Evolutionary conservation across 2,113 vertebrate genomes (phyloP).

Genomic region (Oncorhynchus masou): DNA sequence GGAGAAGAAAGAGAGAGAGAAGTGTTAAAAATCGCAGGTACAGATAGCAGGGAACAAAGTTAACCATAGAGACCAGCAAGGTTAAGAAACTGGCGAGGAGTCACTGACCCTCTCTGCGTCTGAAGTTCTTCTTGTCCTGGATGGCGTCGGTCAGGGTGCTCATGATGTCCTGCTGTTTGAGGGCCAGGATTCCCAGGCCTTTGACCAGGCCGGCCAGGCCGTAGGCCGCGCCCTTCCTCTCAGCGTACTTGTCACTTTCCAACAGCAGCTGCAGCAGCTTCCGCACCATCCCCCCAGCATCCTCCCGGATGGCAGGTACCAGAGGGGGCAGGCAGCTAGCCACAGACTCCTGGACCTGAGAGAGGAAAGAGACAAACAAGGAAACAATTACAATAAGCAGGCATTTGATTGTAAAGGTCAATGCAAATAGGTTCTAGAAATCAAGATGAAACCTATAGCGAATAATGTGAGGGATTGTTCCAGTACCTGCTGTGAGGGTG

Average conservation of each 20-base stretch:
- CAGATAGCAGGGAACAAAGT: background rate
- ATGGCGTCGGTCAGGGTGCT: constrained; percentile 91
- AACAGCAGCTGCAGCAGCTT: constrained; percentile 92
- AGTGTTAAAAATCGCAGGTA: background rate
- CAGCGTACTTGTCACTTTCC: constrained; percentile 95
- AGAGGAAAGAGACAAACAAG: background rate
- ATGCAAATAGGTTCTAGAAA: background rate
- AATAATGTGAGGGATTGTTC: background rate
- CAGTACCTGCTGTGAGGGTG: constrained; percentile 92
- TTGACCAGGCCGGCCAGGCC: constrained; percentile 95
- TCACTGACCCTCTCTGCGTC: constrained; percentile 87
- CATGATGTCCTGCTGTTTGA: constrained; percentile 99
- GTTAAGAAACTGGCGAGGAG: background rate
- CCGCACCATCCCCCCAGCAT: constrained; percentile 91
- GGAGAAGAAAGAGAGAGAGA: constrained; percentile 13
- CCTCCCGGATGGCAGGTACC: constrained; percentile 95
- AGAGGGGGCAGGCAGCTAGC: constrained; percentile 93
- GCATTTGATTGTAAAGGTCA: background rate
- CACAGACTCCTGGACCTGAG: constrained; percentile 94
- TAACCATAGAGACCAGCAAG: background rate
- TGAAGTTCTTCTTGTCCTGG: constrained; percentile 98
- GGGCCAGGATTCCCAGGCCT: constrained; percentile 93
- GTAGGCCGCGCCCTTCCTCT: constrained; percentile 92
- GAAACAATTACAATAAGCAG: background rate
- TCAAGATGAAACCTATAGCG: background rate